Evolutionary conservation across 2,888 invertebrate species (phyloP).

Genomic region (Hypselothyrea guttata): DNA sequence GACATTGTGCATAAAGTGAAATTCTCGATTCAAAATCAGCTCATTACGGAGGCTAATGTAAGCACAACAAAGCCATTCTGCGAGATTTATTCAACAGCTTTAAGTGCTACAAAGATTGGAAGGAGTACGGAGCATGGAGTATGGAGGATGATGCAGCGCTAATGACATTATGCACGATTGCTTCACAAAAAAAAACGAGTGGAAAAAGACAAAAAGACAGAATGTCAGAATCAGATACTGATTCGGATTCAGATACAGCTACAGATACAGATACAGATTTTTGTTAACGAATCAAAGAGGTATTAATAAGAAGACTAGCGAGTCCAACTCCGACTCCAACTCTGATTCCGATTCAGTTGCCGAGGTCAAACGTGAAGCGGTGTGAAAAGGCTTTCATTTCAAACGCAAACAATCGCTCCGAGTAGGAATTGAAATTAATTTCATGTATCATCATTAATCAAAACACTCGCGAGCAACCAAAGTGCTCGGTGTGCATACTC

Average conservation of each 20-base stretch:
- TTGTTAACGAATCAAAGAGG: slow-evolving; percentile 53
- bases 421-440: slow-evolving; percentile 81
- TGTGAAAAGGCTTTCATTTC: slow-evolving; percentile 76
- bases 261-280: slow-evolving; percentile 26
- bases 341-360: slow-evolving; percentile 10
- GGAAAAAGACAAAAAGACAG: neutral
- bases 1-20: slow-evolving; percentile 64
- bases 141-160: slow-evolving; percentile 73
- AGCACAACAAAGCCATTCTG: slow-evolving; percentile 78
- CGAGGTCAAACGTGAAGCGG: slow-evolving; percentile 48
- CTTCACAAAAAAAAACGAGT: slow-evolving; percentile 29
- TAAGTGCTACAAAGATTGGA: slow-evolving; percentile 33
- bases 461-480: slow-evolving; percentile 73
- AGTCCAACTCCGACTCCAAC: neutral
- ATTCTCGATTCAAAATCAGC: slow-evolving; percentile 72
- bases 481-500: slow-evolving; percentile 41
- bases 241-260: slow-evolving; percentile 30
- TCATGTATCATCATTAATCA: slow-evolving; percentile 82
- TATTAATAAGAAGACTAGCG: slow-evolving; percentile 69
- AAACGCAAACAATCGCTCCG: slow-evolving; percentile 72
- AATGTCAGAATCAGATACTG: slow-evolving; percentile 20
- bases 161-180: slow-evolving; percentile 70
- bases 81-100: slow-evolving; percentile 69
- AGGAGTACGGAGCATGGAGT: no score
- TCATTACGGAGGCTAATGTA: slow-evolving; percentile 79